A percentile compares a stretch with the other conserved stretches of the same genome.
phyloP scores from a whole-genome alignment of 1,140 invertebrate species.

The Brachionus calyciflorus region DNA sequence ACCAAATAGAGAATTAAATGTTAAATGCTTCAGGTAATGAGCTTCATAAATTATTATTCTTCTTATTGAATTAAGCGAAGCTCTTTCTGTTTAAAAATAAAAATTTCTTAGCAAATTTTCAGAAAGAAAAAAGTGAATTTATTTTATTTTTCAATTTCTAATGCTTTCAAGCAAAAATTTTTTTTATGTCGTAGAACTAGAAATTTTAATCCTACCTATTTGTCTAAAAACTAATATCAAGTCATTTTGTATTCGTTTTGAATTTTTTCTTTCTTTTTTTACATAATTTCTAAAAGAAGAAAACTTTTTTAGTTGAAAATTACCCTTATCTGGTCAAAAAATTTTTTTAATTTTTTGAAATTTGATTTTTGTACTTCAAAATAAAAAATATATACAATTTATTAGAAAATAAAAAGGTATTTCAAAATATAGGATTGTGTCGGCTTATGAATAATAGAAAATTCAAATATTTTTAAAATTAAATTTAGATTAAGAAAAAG shows the following conservation, averaged over 20 bases:
- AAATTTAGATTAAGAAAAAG: constrained; percentile 1
- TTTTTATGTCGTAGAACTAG: background rate
- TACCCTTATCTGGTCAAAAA: too few species aligned
- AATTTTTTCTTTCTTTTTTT: too few species aligned
- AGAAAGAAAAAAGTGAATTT: too few species aligned
- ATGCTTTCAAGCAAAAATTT: background rate
- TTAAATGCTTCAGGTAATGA: too few species aligned
- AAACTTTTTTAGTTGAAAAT: too few species aligned
- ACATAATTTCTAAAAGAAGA: background rate
- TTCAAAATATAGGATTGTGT: background rate
- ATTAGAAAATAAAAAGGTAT: too few species aligned
- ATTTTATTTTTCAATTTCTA: too few species aligned
- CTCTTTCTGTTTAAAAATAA: too few species aligned
- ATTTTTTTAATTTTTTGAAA: background rate
- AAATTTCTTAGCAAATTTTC: too few species aligned
- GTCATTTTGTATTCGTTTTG: constrained; percentile 7
- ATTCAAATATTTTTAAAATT: background rate
- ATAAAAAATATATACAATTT: background rate
- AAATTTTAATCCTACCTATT: constrained; percentile 1
- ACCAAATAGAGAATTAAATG: too few species aligned
- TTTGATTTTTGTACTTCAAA: constrained; percentile 40
- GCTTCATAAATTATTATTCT: too few species aligned
- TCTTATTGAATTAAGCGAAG: too few species aligned
- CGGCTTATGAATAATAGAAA: constrained; percentile 6
- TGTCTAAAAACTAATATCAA: constrained; percentile 17